Conservation (phyloP, 2,113 vertebrate species). For the Sinosuthora webbiana region DNA sequence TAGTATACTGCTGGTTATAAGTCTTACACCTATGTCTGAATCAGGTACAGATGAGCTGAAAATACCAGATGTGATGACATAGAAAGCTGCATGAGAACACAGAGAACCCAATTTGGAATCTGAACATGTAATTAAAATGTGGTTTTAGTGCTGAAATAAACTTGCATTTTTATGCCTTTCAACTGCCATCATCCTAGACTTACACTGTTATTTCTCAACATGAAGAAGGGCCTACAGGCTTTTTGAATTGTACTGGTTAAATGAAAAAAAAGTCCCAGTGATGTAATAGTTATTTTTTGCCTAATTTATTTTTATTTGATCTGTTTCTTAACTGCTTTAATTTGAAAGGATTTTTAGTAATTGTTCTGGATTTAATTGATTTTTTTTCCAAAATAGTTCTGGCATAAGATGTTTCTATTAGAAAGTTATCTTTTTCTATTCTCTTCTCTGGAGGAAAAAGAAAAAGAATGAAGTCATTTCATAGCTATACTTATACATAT, state of each 20-base stretch:
- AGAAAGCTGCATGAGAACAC: background rate
- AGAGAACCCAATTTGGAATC: background rate
- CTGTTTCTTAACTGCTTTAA: background rate
- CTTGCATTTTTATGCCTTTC: background rate
- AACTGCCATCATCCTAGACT: background rate
- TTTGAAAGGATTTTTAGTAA: background rate
- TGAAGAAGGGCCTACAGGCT: background rate
- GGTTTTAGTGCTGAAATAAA: background rate
- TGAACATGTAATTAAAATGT: background rate
- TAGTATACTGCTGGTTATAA: background rate
- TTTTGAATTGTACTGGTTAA: background rate
- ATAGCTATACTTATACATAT: background rate
- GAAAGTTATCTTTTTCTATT: background rate
- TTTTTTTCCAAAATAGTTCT: background rate
- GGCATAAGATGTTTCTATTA: background rate
- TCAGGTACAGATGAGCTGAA: background rate
- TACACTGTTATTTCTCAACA: background rate
- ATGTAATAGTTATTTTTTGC: background rate
- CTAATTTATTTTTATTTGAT: background rate
- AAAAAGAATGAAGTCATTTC: background rate
- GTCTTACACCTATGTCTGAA: background rate
- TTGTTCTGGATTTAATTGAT: background rate
- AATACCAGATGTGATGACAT: background rate
- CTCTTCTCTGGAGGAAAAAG: background rate
- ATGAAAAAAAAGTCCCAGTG: background rate